Evolutionary conservation across 2,888 invertebrate genomes (phyloP).

Genomic region (Adelphocoris suturalis): DNA sequence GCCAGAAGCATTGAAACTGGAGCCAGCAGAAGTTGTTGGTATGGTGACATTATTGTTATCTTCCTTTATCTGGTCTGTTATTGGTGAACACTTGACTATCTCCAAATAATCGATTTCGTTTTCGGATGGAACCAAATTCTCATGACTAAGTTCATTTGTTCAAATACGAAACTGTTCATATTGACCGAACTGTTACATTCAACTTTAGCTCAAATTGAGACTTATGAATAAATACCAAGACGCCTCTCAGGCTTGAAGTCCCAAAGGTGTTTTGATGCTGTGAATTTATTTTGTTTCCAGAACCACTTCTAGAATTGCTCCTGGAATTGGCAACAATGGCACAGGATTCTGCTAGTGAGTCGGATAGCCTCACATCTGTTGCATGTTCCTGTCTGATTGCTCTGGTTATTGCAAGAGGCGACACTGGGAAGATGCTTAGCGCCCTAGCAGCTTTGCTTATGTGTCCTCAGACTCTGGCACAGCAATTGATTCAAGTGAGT

Average conservation of each 20-base stretch:
- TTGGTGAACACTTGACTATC: not conserved
- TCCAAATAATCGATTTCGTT: too few relatives aligned
- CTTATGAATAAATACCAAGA: too few relatives aligned
- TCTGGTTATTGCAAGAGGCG: constrained; percentile 94
- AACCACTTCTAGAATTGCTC: constrained; percentile 90
- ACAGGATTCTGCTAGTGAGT: constrained; percentile 80
- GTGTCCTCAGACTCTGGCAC: constrained; percentile 87
- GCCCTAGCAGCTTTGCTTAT: constrained; percentile 93
- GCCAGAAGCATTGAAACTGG: constrained; percentile 90
- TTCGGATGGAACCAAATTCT: too few relatives aligned
- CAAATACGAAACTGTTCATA: too few relatives aligned
- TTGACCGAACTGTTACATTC: too few relatives aligned
- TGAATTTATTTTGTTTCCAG: constrained; percentile 77
- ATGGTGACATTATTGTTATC: constrained; percentile 75
- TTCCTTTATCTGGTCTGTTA: not conserved
- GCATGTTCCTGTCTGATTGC: constrained; percentile 95
- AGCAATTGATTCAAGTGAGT: constrained; percentile 88
- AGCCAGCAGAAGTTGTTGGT: constrained; percentile 88
- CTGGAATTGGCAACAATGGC: constrained; percentile 88
- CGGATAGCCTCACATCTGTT: constrained; percentile 88
- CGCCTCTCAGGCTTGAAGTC: too few relatives aligned
- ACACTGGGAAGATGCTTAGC: constrained; percentile 92
- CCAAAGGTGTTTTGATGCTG: too few relatives aligned
- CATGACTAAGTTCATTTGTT: too few relatives aligned
- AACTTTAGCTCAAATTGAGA: too few relatives aligned